Conservation (phyloP, 30 jellyfish, hydroid and myxozoan species). For the Turritopsis rubra region DNA sequence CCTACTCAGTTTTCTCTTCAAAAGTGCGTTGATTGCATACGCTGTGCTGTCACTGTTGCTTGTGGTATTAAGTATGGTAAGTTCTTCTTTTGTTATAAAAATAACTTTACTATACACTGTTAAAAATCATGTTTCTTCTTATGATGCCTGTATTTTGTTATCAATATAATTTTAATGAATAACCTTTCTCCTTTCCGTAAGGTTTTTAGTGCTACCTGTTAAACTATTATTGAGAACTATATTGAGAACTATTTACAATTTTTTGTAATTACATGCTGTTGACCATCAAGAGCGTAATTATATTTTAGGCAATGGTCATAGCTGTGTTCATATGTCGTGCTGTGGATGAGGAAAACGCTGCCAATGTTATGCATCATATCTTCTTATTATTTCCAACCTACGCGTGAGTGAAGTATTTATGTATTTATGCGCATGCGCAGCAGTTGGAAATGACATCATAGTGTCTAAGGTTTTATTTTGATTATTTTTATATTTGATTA, state of each 20-base stretch:
- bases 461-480: background rate
- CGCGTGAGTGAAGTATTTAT: constrained; percentile 37
- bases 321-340: constrained; percentile 68
- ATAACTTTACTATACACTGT: no score
- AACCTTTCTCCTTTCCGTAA: no score
- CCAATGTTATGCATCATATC: constrained; percentile 67
- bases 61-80: constrained; percentile 60
- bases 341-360: constrained; percentile 41
- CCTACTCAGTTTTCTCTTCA: constrained; percentile 56
- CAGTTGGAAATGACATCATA: no score
- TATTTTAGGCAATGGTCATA: constrained; percentile 64
- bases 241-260: no score
- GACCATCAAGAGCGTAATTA: background rate
- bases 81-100: constrained; percentile 16
- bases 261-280: background rate
- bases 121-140: no score
- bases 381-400: constrained; percentile 75
- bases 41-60: constrained; percentile 59
- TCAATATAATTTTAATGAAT: no score
- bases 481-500: background rate
- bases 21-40: constrained; percentile 72
- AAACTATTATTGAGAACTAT: no score
- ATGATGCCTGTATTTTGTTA: no score
- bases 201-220: no score
- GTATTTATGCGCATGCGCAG: no score